Evolutionary conservation across 2,797 vertebrate species (phyloP).

Genomic region (Neosilurus hyrtlii): DNA sequence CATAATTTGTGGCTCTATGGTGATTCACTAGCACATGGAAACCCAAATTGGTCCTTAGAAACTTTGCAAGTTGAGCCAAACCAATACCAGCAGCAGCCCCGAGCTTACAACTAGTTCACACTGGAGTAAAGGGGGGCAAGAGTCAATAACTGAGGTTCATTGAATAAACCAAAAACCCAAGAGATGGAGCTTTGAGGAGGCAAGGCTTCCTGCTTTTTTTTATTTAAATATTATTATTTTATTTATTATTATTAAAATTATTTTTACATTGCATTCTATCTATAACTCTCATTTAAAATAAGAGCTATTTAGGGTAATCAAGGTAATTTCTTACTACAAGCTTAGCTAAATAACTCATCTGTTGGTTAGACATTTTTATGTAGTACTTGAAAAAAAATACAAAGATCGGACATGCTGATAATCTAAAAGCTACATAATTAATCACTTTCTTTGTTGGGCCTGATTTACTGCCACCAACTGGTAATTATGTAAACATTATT

Average conservation of each 20-base stretch:
- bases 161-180: background rate
- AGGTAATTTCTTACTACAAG: background rate
- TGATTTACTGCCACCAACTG: conserved; percentile 17
- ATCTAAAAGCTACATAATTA: conserved; percentile 13
- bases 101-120: too few species aligned
- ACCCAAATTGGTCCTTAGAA: too few species aligned
- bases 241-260: too few species aligned
- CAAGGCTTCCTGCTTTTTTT: background rate
- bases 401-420: conserved; percentile 3
- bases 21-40: too few species aligned
- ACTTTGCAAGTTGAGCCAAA: too few species aligned
- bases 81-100: too few species aligned
- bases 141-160: background rate
- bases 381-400: background rate
- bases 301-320: conserved; percentile 22
- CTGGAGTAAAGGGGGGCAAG: too few species aligned
- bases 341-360: conserved; percentile 20
- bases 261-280: background rate
- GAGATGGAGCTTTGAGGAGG: background rate
- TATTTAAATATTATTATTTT: background rate
- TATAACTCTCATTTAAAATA: background rate
- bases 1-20: too few species aligned
- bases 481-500: conserved; percentile 22
- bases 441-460: background rate
- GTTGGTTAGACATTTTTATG: background rate